A percentile compares a stretch with the other conserved stretches of the same genome.
These are phyloP conservation scores for Ochropleura leucogaster DNA, from an alignment of 2,888 invertebrate species.

Conservation along the genomic window DNA sequence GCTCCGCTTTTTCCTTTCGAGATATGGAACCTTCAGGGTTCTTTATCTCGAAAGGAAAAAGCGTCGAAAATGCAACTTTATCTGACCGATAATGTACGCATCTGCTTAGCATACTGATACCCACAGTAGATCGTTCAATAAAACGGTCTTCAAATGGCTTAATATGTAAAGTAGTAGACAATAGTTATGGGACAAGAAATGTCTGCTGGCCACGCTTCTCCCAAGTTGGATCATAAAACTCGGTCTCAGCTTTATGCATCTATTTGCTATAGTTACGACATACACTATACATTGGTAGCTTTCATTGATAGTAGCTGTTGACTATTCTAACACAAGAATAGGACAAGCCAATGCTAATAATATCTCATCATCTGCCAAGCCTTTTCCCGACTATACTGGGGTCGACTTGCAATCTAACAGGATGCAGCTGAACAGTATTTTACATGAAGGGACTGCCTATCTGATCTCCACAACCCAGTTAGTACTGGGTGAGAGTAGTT, in stretches of 20 bases:
- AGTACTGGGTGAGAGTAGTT: too few species aligned
- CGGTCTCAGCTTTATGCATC: neutral
- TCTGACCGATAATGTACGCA: neutral
- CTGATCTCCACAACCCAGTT: too few species aligned
- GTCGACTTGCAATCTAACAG: too few species aligned
- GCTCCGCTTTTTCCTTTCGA: too few species aligned
- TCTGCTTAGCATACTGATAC: neutral
- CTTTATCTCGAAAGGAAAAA: too few species aligned
- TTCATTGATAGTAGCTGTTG: neutral
- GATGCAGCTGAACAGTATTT: too few species aligned
- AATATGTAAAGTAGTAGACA: neutral
- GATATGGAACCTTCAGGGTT: too few species aligned
- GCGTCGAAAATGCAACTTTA: neutral
- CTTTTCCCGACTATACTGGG: too few species aligned
- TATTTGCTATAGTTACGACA: neutral
- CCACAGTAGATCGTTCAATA: neutral
- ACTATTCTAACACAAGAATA: neutral
- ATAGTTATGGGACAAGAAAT: neutral
- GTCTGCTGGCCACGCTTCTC: neutral
- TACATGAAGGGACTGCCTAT: too few species aligned
- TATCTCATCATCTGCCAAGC: neutral
- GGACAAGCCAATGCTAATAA: conserved; percentile 4
- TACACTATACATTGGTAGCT: neutral
- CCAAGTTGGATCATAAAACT: neutral
- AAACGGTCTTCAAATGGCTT: neutral